These are phyloP conservation scores for Drosophila elegans DNA, from an alignment of 1,140 invertebrate genomes.

Conservation along the genomic window DNA sequence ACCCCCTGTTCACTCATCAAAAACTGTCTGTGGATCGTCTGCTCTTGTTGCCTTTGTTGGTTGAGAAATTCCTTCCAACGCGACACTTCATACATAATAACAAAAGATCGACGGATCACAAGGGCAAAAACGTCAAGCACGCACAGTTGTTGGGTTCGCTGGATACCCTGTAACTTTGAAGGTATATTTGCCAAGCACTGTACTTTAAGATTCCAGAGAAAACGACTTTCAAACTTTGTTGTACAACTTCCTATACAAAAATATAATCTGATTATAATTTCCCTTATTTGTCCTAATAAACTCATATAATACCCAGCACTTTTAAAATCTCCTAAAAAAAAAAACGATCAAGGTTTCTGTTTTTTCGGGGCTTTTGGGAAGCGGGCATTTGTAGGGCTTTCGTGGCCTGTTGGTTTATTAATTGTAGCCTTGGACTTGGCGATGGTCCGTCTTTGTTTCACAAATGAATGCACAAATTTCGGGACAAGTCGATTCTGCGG, in stretches of 20 bases:
- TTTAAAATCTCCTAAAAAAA: background rate
- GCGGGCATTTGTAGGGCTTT: conserved; percentile 77
- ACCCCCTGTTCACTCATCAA: conserved; percentile 20
- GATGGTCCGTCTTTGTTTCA: conserved; percentile 61
- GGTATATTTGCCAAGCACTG: background rate
- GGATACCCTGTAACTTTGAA: conserved; percentile 10
- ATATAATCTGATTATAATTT: background rate
- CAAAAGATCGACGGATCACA: conserved; percentile 60
- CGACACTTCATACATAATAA: conserved; percentile 84
- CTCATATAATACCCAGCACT: conserved; percentile 1
- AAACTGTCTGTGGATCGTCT: conserved; percentile 50
- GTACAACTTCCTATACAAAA: background rate
- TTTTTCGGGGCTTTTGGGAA: conserved; percentile 20
- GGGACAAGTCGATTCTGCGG: conserved; percentile 66
- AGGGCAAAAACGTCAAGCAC: conserved; percentile 27
- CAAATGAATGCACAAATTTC: conserved; percentile 84
- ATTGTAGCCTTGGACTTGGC: conserved; percentile 77
- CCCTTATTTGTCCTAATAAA: conserved; percentile 11
- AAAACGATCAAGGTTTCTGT: conserved; percentile 5
- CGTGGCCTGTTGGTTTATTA: conserved; percentile 65
- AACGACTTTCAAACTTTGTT: too few relatives aligned
- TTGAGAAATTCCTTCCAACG: conserved; percentile 72
- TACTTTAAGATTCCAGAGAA: background rate
- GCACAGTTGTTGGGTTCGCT: background rate
- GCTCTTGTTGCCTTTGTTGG: conserved; percentile 44